A percentile compares a stretch with the other conserved stretches of the same genome.
These are phyloP conservation scores for Brassicogethes aeneus DNA, from an alignment of 2,888 invertebrate species.

Conservation along the genomic window DNA sequence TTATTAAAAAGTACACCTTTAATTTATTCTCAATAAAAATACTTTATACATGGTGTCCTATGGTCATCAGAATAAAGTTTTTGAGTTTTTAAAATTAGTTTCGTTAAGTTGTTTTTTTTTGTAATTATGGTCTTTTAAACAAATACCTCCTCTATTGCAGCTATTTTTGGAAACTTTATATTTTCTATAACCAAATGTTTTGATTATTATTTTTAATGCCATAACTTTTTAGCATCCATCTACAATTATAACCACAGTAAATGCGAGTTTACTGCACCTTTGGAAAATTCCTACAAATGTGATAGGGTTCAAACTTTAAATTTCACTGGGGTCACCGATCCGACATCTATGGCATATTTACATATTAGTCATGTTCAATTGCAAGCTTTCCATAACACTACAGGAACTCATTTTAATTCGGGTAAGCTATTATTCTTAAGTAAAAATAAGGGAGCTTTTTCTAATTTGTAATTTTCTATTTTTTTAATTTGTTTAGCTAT, in stretches of 20 bases:
- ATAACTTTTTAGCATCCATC: slow-evolving; percentile 3
- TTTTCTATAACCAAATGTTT: slow-evolving; percentile 2
- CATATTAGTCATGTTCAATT: slow-evolving; percentile 57
- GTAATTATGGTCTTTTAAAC: slow-evolving; percentile 1
- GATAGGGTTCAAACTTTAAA: slow-evolving; percentile 48
- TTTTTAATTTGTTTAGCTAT: slow-evolving; percentile 43
- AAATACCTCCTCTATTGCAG: slow-evolving; percentile 2
- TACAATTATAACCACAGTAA: slow-evolving; percentile 36
- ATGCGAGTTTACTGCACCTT: slow-evolving; percentile 49
- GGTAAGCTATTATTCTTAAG: slow-evolving; percentile 41
- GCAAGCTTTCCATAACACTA: slow-evolving; percentile 58
- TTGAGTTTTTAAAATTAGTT: no score
- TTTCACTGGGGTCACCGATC: slow-evolving; percentile 38
- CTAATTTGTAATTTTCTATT: slow-evolving; percentile 4
- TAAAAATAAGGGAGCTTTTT: not conserved
- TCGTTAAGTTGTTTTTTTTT: slow-evolving; percentile 2
- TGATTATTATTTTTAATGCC: not conserved
- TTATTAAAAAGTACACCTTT: no score
- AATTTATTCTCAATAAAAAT: no score
- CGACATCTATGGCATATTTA: slow-evolving; percentile 41
- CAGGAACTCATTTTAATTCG: slow-evolving; percentile 50
- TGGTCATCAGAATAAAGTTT: no score
- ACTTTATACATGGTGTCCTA: no score
- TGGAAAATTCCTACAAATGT: slow-evolving; percentile 67
- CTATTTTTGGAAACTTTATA: slow-evolving; percentile 6